These are phyloP conservation scores for Pseudomugil tenellus DNA, from an alignment of 2,797 vertebrate species.

Conservation along the genomic window DNA sequence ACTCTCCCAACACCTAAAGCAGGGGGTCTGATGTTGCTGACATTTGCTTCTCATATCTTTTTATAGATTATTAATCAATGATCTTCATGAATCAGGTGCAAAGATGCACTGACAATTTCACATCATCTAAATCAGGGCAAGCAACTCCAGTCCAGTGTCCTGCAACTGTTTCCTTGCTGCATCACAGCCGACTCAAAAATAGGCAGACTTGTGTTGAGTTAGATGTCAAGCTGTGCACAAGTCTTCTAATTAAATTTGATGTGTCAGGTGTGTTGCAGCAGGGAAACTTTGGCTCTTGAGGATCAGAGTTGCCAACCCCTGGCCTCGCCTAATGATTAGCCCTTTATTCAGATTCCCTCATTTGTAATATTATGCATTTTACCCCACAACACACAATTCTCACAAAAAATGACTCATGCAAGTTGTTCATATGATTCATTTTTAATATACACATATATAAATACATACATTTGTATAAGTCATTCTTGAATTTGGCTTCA, in stretches of 20 bases:
- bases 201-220: no score
- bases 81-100: background rate
- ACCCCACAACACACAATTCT: background rate
- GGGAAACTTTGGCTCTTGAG: no score
- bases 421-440: constrained; percentile 45
- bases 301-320: no score
- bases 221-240: no score
- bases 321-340: background rate
- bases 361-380: background rate
- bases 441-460: constrained; percentile 85
- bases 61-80: background rate
- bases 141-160: no score
- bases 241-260: no score
- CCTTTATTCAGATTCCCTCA: background rate
- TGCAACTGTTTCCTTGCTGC: no score
- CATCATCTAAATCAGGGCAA: no score
- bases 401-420: constrained; percentile 2
- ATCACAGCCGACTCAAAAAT: no score
- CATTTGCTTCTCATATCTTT: background rate
- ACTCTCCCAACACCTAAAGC: no score
- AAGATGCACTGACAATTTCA: background rate
- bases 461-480: constrained; percentile 81
- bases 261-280: no score
- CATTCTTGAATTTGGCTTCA: constrained; percentile 81
- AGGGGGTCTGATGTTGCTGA: no score